Conservation (phyloP, 2,113 vertebrate genomes). For the Centropus bengalensis region DNA sequence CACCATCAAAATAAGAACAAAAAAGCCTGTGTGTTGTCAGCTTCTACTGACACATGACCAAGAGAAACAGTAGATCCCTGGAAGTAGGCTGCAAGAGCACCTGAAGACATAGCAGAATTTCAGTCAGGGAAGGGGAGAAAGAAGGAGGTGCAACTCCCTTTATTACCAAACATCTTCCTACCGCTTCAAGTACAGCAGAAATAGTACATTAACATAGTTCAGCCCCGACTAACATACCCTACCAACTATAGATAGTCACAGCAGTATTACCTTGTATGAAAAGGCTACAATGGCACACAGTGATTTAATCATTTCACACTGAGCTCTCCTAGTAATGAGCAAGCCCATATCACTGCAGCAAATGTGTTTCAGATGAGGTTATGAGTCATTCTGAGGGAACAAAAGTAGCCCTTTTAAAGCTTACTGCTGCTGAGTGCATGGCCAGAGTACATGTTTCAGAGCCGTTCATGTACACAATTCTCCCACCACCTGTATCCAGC, state of each 20-base stretch:
- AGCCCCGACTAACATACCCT: not conserved
- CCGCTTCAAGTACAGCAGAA: not conserved
- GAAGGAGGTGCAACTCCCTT: not conserved
- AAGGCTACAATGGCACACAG: not conserved
- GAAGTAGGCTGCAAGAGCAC: not conserved
- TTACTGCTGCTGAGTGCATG: not conserved
- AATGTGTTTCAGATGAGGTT: conserved; percentile 27
- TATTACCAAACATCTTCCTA: not conserved
- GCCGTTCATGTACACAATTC: not conserved
- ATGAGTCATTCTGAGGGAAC: not conserved
- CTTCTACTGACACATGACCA: not conserved
- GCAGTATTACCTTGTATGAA: not conserved
- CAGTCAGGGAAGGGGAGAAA: not conserved
- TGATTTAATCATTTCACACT: conserved; percentile 5
- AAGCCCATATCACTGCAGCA: not conserved
- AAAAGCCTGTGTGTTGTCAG: not conserved
- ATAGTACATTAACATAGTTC: not conserved
- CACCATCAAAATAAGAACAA: not conserved
- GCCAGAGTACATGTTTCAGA: not conserved
- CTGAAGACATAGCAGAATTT: not conserved
- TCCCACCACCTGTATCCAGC: not conserved
- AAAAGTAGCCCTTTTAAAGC: not conserved
- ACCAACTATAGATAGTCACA: not conserved
- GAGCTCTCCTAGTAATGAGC: conserved; percentile 20
- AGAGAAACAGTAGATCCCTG: not conserved